Base-by-base conservation (phyloP, 2,797 vertebrate genomes). In the Apogon hyalosoma region DNA sequence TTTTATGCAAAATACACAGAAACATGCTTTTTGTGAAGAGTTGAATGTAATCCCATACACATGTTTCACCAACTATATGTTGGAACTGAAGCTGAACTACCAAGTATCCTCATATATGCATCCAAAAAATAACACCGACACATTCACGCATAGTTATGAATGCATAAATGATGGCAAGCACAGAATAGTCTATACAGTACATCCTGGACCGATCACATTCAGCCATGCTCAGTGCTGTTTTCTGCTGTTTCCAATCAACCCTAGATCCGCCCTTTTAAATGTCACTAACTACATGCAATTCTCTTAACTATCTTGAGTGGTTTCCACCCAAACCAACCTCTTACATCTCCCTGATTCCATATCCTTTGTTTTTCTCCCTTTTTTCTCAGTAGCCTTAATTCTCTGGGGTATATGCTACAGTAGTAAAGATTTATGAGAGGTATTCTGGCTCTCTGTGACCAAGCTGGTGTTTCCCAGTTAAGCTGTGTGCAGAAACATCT, bases 231-330 rank as follows among this genome's bases (percentile, higher is more conserved):
- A 74, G 82, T 75, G 67, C 83, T 91, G 88, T 77, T 91, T 88
- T 82, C 76, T 36, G 33, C 33, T 2, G 9, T 36, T 36, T 36
- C 9, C 33, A 88, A 87, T 92, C 79, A 87, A 60, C 61, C 62
- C 69, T 60, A 56, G 65, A 75, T 82, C 78, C 78, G 83, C 69
- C 67, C 77, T 80, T 80, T 70, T 79, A 85, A 82, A 86, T 88
- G 80, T 85, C 83, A 82, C 74, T 78, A 86, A 91, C 84, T 80
- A 67, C 82, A 83, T 83, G 76, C 83, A 90, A 79, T 87, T 87
- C 78, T 77, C 73, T 70, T 75, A 87, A 87, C 78, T 86, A 87
- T 87, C 83, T 73, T 81, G 79, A 73, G 74, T 82, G 72, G 79
- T 79, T 87, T 88, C 51, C 49, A 86, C 74, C 60, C 52, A 73